Conservation (phyloP, 2,888 invertebrate species). For the Ferrisia virgata region DNA sequence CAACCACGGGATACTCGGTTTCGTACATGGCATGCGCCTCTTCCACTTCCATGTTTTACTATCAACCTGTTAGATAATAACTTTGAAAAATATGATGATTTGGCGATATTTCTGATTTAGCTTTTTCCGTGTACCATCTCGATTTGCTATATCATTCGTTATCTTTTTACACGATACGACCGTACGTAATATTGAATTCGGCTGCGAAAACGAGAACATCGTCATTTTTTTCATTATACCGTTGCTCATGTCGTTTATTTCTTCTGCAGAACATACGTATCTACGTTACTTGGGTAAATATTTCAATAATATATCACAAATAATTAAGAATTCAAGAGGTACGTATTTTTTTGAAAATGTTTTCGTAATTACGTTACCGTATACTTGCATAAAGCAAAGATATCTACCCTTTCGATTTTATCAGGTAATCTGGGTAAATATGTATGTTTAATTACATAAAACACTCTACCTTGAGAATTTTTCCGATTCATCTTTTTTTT, state of each 20-base stretch:
- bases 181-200: neutral
- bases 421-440: neutral
- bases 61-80: slow-evolving; percentile 32
- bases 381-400: no score
- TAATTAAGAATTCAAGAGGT: no score
- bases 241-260: neutral
- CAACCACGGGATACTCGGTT: slow-evolving; percentile 4
- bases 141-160: neutral
- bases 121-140: neutral
- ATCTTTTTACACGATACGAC: neutral
- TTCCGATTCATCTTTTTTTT: neutral
- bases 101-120: neutral
- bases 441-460: neutral
- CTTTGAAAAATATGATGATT: slow-evolving; percentile 20
- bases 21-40: slow-evolving; percentile 26
- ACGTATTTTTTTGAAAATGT: no score
- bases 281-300: neutral
- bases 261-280: neutral
- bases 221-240: neutral
- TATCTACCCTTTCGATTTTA: no score
- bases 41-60: slow-evolving; percentile 1
- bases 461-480: neutral
- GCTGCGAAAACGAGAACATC: neutral
- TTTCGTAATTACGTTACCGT: no score
- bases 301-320: no score